Evolutionary conservation across 1,140 invertebrate species (phyloP), one percentile per base, ranked within the genome.

Genomic region (Lepidurus apus): DNA sequence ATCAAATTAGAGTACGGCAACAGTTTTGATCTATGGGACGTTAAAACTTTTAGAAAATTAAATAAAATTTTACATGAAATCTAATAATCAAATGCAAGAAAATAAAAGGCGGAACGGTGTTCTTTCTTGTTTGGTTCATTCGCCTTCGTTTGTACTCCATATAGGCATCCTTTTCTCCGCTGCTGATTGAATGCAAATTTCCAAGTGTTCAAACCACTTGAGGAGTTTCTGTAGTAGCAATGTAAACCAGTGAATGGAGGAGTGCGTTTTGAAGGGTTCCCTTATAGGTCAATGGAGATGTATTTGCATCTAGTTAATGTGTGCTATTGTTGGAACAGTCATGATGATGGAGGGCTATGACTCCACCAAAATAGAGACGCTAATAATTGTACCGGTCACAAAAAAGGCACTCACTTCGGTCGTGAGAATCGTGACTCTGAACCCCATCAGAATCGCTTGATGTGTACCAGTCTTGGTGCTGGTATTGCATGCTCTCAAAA

Each of bases 231-330:
- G 45, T 47, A 47, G 10, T 47, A 11, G 45, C 45, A 7, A 9
- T 47, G 10, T 47, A 47, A 34, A 34, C 34, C 45, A 47, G 45
- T 17, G 10, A 11, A 17, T 17, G 10, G 45, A 7, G 34, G 45
- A 47, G 45, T 0, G 10, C 45, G 10, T 47, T 47, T 47, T 47
- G 10, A 47, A 47, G 10, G 45, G 17, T 47, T 17, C 45, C 45
- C 17, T 47, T 65, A 7, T 7, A 21, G 53, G 17, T 21, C 8
- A 65, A n/a, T n/a, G 53, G 21, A 65, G 53, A 21, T 65, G 21
- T 65, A 65, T 65, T 65, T 65, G 53, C 53, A 65, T 65, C 53
- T 21, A 17, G 53, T 65, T 65, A 65, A 65, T 65, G 53, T 65
- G 53, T 65, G 53, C 17, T 65, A 65, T 65, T 65, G 53, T 65